Evolutionary conservation across 2,113 vertebrate species (phyloP).

Genomic region (Hippocampus zosterae): DNA sequence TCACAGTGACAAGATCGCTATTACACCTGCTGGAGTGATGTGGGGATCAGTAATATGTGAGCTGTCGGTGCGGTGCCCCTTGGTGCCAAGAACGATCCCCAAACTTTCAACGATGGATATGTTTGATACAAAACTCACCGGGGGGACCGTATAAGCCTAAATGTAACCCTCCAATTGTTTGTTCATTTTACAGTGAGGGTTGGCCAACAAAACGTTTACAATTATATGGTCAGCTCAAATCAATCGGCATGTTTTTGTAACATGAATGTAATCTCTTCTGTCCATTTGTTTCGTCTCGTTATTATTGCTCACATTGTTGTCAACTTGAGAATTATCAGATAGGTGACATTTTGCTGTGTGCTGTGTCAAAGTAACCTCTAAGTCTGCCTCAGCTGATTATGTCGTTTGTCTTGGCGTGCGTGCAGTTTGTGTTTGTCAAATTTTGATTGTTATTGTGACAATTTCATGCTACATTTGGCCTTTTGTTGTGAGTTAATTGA

Average conservation of each 20-base stretch:
- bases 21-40: no score
- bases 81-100: no score
- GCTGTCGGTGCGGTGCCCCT: no score
- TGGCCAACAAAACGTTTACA: neutral
- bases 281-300: neutral
- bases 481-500: neutral
- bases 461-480: neutral
- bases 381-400: neutral
- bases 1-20: no score
- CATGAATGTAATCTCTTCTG: neutral
- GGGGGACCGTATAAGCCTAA: neutral
- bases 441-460: slow-evolving; percentile 15
- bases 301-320: slow-evolving; percentile 18
- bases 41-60: no score
- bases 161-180: neutral
- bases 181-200: neutral
- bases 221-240: neutral
- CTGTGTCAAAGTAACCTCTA: slow-evolving; percentile 23
- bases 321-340: slow-evolving; percentile 10
- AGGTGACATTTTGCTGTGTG: slow-evolving; percentile 7
- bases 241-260: neutral
- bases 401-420: neutral
- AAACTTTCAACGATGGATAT: no score
- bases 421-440: neutral
- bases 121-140: no score